These are phyloP conservation scores for Syngnathoides biaculeatus DNA, from an alignment of 2,113 vertebrate genomes.

Conservation along the genomic window DNA sequence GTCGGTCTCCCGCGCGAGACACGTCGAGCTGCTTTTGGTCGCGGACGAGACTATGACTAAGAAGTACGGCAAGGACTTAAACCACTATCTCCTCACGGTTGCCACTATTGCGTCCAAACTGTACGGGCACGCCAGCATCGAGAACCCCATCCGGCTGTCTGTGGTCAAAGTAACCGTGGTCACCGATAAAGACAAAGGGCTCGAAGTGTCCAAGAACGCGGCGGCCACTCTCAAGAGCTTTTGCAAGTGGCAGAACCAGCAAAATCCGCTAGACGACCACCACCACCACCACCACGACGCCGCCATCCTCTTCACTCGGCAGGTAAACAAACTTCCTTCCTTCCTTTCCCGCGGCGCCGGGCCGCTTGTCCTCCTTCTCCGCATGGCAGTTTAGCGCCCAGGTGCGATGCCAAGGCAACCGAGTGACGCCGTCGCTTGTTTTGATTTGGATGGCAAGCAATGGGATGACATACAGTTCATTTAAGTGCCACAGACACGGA, in stretches of 20 bases:
- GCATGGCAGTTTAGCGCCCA: background rate
- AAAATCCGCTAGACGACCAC: slow-evolving; percentile 87
- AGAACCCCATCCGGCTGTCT: slow-evolving; percentile 91
- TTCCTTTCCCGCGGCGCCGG: background rate
- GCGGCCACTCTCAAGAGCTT: slow-evolving; percentile 94
- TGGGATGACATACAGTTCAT: no score
- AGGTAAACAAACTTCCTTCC: slow-evolving; percentile 75
- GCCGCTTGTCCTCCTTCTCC: background rate
- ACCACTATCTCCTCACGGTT: slow-evolving; percentile 92
- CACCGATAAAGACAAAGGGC: slow-evolving; percentile 81
- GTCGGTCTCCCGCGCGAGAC: slow-evolving; percentile 87
- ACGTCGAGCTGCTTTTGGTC: slow-evolving; percentile 94
- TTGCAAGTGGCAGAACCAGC: slow-evolving; percentile 98
- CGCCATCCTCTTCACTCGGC: slow-evolving; percentile 95
- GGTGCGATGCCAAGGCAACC: slow-evolving; percentile 17
- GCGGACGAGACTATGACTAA: slow-evolving; percentile 88
- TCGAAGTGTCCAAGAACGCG: slow-evolving; percentile 89
- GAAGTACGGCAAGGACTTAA: slow-evolving; percentile 88
- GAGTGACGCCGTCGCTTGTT: slow-evolving; percentile 44
- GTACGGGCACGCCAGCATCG: slow-evolving; percentile 94
- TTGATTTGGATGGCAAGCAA: slow-evolving; percentile 33
- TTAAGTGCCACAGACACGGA: background rate
- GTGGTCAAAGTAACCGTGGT: slow-evolving; percentile 87
- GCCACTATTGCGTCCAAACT: slow-evolving; percentile 90
- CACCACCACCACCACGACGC: slow-evolving; percentile 91